A percentile compares a stretch with the other conserved stretches of the same genome.
phyloP scores from a whole-genome alignment of 2,113 vertebrate species.

The Penelope pileata region DNA sequence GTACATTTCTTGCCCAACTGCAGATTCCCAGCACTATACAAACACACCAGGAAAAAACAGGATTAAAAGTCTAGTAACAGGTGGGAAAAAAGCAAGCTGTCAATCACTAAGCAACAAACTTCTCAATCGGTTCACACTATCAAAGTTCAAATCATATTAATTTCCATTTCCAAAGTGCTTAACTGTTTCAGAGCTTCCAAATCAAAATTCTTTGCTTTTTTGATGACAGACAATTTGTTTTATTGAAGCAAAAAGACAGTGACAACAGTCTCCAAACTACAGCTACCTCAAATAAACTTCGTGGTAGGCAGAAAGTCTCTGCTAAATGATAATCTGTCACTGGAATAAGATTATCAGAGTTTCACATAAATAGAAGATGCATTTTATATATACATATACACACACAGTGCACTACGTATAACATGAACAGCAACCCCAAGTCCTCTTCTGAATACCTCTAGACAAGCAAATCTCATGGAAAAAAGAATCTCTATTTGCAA shows the following conservation, averaged over 20 bases:
- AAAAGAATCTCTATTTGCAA: not conserved
- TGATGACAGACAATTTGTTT: not conserved
- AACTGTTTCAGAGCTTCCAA: not conserved
- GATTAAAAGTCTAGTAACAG: not conserved
- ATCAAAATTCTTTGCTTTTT: not conserved
- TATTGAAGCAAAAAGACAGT: not conserved
- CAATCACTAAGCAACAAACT: not conserved
- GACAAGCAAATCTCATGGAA: not conserved
- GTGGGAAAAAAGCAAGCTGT: not conserved
- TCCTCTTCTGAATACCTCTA: not conserved
- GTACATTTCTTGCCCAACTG: slow-evolving; percentile 97
- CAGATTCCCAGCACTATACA: slow-evolving; percentile 95
- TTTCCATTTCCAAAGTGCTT: not conserved
- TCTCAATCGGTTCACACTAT: not conserved
- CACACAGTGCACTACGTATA: not conserved
- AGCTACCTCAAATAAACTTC: not conserved
- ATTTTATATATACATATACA: not conserved
- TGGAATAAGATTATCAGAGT: not conserved
- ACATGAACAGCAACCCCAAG: not conserved
- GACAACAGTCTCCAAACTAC: not conserved
- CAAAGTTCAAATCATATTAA: not conserved
- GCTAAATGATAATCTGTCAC: not conserved
- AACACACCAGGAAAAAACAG: not conserved
- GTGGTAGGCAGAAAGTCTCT: not conserved
- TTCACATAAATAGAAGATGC: not conserved